Base-by-base conservation (phyloP, 2,888 invertebrate species). In the Eueremaeus valkanovi region DNA sequence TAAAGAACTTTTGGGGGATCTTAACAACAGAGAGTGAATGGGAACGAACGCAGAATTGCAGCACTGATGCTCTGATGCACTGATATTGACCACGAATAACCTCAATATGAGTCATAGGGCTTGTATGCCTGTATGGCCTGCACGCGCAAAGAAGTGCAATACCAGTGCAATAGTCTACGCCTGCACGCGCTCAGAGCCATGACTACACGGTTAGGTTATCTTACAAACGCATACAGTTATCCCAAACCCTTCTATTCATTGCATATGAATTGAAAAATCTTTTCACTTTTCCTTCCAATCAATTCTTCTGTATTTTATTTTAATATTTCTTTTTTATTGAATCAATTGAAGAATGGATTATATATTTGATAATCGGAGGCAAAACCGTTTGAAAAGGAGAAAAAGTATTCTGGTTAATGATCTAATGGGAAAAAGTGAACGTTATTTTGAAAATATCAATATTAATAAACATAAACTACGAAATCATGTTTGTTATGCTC, bases 21-120 rank as follows among this genome's bases (percentile, higher is more conserved):
- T 68, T 40, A 40, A 68, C 68, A 40, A 40, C 36, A 21, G 68
- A 24, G 31, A 24, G 40, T 11, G 40, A 68, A 40, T 58, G 27
- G 58, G 16, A 21, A n/a, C n/a, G n/a, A n/a, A n/a, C n/a, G n/a
- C 24, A 29, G 63, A 68, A 33, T 31, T 61, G 61, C 16, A 33
- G n/a, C 61, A 61, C 33, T 58, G 13, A 42, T 11, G 42, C 13
- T 13, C 6, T 58, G 68, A 36, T 33, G 68, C 68, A 68, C 42
- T 68, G 40, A 68, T 68, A 68, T 68, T 68, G 68, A 68, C 68
- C 68, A 68, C 68, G 40, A 68, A 68, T 68, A 68, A 68, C 68
- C 68, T 68, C 40, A 36, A 40, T 68, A 68, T 40, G 40, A 36
- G 13, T 40, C 40, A 68, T 33, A 68, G 36, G 29, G 1, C 18